Percentiles rank a stretch among this genome's conserved stretches.
Conservation (phyloP, 1,140 invertebrate genomes). For the Magallana ariakensis region DNA sequence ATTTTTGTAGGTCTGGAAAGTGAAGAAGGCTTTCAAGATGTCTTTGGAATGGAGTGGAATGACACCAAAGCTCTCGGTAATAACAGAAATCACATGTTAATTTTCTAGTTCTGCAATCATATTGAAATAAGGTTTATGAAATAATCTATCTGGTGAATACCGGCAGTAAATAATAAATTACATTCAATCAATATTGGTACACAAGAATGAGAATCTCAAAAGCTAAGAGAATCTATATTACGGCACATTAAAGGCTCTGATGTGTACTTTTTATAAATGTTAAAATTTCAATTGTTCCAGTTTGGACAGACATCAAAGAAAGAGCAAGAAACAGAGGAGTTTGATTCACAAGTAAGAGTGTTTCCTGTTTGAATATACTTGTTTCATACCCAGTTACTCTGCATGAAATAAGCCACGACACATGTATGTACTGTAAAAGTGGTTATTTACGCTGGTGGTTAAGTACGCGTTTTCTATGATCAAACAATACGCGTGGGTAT, state of each 20-base stretch:
- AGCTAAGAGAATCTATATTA: no score
- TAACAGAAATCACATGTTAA: not conserved
- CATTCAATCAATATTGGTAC: no score
- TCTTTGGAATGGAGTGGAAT: slow-evolving; percentile 73
- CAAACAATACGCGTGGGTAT: no score
- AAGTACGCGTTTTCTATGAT: no score
- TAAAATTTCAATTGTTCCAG: slow-evolving; percentile 57
- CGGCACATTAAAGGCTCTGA: no score
- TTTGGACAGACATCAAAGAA: slow-evolving; percentile 81
- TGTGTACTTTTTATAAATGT: no score
- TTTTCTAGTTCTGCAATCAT: no score
- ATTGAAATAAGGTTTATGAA: no score
- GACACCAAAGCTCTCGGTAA: slow-evolving; percentile 70
- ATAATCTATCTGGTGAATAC: no score
- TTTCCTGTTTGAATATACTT: not conserved
- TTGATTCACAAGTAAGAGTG: slow-evolving; percentile 85
- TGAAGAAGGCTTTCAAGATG: slow-evolving; percentile 93
- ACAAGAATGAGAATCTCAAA: no score
- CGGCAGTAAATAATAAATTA: no score
- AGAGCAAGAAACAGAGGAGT: slow-evolving; percentile 90
- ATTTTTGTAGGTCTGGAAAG: slow-evolving; percentile 91
- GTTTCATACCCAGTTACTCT: not conserved
- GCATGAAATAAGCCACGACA: not conserved
- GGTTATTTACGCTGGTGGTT: no score
- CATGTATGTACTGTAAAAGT: not conserved